Evolutionary conservation across 1,140 invertebrate genomes (phyloP).

Genomic region (Spodoptera frugiperda): DNA sequence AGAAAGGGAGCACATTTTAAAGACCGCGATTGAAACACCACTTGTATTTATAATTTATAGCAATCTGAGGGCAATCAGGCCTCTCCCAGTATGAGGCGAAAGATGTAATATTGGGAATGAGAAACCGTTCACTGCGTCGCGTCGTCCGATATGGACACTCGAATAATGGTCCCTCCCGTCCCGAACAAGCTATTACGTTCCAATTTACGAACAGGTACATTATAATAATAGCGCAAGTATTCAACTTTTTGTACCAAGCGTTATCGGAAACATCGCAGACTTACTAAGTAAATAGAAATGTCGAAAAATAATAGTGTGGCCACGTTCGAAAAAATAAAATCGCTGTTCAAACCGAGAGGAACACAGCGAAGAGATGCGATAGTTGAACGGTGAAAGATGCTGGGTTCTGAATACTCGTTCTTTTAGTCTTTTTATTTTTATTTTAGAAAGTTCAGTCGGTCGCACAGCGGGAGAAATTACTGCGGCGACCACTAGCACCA

Average conservation of each 20-base stretch:
- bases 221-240: conserved; percentile 52
- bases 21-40: conserved; percentile 75
- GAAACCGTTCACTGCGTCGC: conserved; percentile 70
- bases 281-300: conserved; percentile 47
- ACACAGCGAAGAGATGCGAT: conserved; percentile 72
- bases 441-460: conserved; percentile 85
- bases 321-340: conserved; percentile 65
- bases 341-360: conserved; percentile 59
- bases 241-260: conserved; percentile 44
- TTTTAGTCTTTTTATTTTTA: conserved; percentile 78
- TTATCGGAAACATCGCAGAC: conserved; percentile 35
- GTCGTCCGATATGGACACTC: conserved; percentile 54
- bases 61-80: conserved; percentile 79
- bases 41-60: conserved; percentile 83
- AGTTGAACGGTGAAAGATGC: conserved; percentile 83
- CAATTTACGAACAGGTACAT: conserved; percentile 34
- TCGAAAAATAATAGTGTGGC: conserved; percentile 55
- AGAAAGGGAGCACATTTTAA: conserved; percentile 83
- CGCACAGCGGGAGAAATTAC: conserved; percentile 82
- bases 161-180: conserved; percentile 55
- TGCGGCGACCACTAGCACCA: conserved; percentile 73
- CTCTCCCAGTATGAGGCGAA: conserved; percentile 73
- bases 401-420: conserved; percentile 78
- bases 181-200: conserved; percentile 47
- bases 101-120: conserved; percentile 77